Evolutionary conservation across 2,888 invertebrate species (phyloP).

Genomic region (Lithophane leautieri): DNA sequence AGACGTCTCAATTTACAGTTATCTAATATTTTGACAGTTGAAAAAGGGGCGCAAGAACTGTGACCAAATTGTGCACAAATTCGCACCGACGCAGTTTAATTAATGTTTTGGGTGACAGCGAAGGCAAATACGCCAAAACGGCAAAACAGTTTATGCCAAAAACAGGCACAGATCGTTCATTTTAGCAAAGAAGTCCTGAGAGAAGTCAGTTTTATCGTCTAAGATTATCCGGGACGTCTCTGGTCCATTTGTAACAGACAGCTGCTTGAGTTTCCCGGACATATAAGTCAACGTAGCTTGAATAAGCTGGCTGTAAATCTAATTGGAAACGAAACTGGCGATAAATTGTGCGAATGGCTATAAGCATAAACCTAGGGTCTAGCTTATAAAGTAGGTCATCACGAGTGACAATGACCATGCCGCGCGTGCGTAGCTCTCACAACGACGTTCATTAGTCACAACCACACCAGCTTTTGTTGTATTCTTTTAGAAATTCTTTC

Average conservation of each 20-base stretch:
- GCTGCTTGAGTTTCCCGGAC: constrained; percentile 66
- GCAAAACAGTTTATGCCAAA: constrained; percentile 46
- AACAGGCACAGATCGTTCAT: constrained; percentile 74
- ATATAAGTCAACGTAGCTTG: not conserved
- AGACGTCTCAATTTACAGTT: not conserved
- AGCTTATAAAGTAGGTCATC: not conserved
- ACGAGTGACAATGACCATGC: not conserved
- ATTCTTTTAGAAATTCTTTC: not conserved
- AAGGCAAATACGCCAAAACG: constrained; percentile 3
- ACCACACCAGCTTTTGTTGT: not conserved
- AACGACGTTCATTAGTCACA: not conserved
- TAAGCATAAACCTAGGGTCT: not conserved
- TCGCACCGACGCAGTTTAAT: not conserved
- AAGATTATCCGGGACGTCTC: constrained; percentile 71
- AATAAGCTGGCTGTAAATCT: not conserved
- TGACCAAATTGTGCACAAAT: not conserved
- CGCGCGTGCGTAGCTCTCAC: not conserved
- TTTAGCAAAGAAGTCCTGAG: constrained; percentile 71
- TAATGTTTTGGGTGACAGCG: constrained; percentile 2
- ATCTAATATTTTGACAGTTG: not conserved
- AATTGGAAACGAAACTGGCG: not conserved
- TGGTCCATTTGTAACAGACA: constrained; percentile 75
- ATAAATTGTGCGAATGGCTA: not conserved
- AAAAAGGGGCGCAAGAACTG: not conserved
- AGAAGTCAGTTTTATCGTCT: constrained; percentile 78